Evolutionary conservation across 2,797 vertebrate genomes (phyloP).

Genomic region (Sphenopsis melanotis): DNA sequence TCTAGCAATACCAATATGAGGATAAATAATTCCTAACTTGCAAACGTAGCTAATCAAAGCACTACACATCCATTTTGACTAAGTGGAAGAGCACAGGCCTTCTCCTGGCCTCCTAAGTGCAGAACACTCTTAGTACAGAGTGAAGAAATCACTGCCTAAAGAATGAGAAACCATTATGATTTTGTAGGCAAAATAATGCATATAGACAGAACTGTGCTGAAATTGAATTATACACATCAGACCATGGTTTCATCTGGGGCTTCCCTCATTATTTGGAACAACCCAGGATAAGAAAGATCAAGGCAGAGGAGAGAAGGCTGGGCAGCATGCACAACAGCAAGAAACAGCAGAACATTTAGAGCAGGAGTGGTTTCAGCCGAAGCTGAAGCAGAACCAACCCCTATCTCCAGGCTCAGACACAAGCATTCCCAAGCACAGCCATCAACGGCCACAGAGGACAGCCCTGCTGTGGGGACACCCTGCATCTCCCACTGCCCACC

Average conservation of each 20-base stretch:
- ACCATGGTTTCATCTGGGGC: background rate
- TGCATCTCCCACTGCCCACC: background rate
- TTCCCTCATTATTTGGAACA: background rate
- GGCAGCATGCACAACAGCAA: background rate
- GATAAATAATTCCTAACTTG: background rate
- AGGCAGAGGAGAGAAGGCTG: background rate
- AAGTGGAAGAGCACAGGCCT: background rate
- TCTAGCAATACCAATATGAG: background rate
- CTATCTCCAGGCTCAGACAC: background rate
- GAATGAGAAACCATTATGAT: background rate
- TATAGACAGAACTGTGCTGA: background rate
- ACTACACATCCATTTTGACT: background rate
- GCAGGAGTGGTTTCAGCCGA: background rate
- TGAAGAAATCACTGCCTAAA: background rate
- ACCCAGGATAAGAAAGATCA: background rate
- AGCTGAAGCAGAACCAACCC: background rate
- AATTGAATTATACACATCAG: background rate
- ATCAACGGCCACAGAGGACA: rapidly evolving
- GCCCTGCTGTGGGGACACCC: background rate
- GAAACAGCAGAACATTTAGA: background rate
- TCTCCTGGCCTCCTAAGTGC: background rate
- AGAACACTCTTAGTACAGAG: no score
- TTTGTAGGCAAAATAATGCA: background rate
- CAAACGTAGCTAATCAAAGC: background rate
- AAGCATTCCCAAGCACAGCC: background rate